Evolutionary conservation across 2,113 vertebrate genomes (phyloP), one percentile per base, ranked within the genome.

Genomic region (Sturnira hondurensis): DNA sequence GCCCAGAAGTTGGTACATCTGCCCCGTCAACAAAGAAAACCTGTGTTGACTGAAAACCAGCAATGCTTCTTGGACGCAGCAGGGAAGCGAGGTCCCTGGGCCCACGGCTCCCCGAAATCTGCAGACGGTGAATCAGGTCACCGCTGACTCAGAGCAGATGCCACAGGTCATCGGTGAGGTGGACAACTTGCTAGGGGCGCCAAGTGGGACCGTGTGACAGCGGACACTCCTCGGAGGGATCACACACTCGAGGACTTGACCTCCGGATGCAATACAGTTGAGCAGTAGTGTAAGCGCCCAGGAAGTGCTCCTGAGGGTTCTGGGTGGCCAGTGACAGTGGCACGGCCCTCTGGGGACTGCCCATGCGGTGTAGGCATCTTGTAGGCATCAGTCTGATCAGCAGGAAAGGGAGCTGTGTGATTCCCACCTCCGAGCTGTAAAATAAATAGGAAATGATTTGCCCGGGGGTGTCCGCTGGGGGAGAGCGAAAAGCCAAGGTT

Each of bases 261-360:
- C 8, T 38, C 17, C 19, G 47, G 86, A 20, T 52, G 7, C 10
- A 24, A 28, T 22, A 7, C 22, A 16, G 10, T 0, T 3, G 22
- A 41, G 24, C 22, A 7, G 4, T 1, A 2, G 16, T 67, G 2
- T 9, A 20, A 36, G 5, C 3, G 14, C 7, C 2, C 0, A 20
- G 17, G 5, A 52, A 7, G 0, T 0, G 2, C 7, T 67, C 7
- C 16, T 4, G 13, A 4, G 7, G 2, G 26, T 15, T 70, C 54
- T 7, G 9, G 43, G 41, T 15, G 11, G 56, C 4, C 7, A 5
- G n/a, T 7, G 22, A 50, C 11, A 10, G 36, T 0, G 16, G 5
- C 0, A 0, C 8, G 22, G 26, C 71, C 71, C 12, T 26, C 70
- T 14, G 58, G 3, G 12, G 58, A 31, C 58, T 12, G 11, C 58